Conservation (phyloP, 2,888 invertebrate genomes). For the Tenthredo notha region DNA sequence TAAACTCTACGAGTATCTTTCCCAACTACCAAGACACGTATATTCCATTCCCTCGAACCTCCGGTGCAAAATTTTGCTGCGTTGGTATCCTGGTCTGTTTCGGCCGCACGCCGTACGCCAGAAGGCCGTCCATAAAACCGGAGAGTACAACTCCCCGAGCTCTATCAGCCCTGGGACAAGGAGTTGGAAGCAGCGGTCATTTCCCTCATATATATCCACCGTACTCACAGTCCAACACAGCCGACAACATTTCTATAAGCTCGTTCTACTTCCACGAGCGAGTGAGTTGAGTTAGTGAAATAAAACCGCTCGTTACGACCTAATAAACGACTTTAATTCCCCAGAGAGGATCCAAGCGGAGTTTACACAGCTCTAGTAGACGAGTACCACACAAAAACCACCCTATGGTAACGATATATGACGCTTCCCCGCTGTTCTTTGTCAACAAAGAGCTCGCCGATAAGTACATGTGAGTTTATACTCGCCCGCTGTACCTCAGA, state of each 20-base stretch:
- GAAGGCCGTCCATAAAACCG: constrained; percentile 85
- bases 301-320: background rate
- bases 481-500: background rate
- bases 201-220: constrained; percentile 80
- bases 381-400: constrained; percentile 72
- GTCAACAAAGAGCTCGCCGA: constrained; percentile 90
- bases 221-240: constrained; percentile 67
- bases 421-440: constrained; percentile 87
- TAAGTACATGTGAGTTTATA: constrained; percentile 84
- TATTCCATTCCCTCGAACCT: constrained; percentile 96
- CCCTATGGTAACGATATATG: constrained; percentile 87
- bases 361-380: constrained; percentile 66
- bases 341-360: constrained; percentile 70
- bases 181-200: constrained; percentile 79
- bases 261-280: constrained; percentile 91
- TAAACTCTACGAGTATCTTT: constrained; percentile 73
- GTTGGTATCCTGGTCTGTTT: constrained; percentile 93
- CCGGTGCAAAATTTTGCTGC: constrained; percentile 95
- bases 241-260: constrained; percentile 82
- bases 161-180: constrained; percentile 85
- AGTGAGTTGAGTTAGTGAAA: constrained; percentile 77
- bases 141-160: constrained; percentile 90
- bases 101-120: constrained; percentile 86
- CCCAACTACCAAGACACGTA: constrained; percentile 84
- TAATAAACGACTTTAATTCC: background rate